Evolutionary conservation across 2,888 invertebrate species (phyloP), one percentile per base, ranked within the genome.

Genomic region (Argyresthia goedartella): DNA sequence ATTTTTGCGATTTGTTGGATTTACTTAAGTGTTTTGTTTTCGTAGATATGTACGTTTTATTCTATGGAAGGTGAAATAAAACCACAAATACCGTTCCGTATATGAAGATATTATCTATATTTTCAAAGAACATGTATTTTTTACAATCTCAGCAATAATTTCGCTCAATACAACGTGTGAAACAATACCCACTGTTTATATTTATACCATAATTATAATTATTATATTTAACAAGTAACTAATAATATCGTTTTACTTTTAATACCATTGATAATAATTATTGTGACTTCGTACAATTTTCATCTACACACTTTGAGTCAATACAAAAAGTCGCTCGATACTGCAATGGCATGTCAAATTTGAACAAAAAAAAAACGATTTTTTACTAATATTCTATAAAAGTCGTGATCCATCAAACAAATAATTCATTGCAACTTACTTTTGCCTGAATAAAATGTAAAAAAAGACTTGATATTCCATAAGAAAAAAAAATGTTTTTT

Each of bases 41-140:
- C 6, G 25, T 25, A 25, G 25, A 6, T 25, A 6, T 25, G 3
- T 25, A 6, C 6, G 25, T 4, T 25, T 25, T 36, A 13, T 36
- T 36, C 13, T 48, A 34, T 33, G 8, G 11, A 8, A 49, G 44
- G 43, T 14, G 16, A 63, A 55, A 61, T 56, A 54, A 62, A 65
- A 65, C 62, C 60, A 60, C 57, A 50, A 49, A 53, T 54, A 59
- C 55, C 58, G 59, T 70, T 66, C 57, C 55, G 65, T 82, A 82
- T 82, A 85, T 84, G 81, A 85, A 86, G 86, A 79, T 82, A 86
- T 80, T 84, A 85, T 25, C 25, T 25, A 25, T 86, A 86, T 85
- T 84, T 81, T 80, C 76, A 82, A 82, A 84, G 85, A 85, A 85
- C 86, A 84, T 81, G 74, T 85, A 80, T 47, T 44, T 76, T 76